Percentiles rank a stretch among this genome's conserved stretches.
Conservation (phyloP, 2,797 vertebrate genomes). For the Hemitrygon akajei region DNA sequence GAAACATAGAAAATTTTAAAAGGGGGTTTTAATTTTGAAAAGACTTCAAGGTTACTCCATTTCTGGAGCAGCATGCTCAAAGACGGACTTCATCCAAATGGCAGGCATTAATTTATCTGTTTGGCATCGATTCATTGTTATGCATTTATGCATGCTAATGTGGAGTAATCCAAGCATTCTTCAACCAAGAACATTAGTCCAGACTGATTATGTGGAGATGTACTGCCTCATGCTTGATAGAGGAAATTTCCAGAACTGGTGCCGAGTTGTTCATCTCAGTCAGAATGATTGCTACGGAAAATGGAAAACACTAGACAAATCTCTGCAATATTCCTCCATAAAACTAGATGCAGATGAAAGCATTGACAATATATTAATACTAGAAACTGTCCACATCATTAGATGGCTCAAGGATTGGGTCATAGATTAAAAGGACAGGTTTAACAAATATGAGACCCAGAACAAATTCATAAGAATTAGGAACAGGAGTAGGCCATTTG, state of each 20-base stretch:
- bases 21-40: background rate
- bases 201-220: background rate
- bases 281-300: background rate
- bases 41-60: background rate
- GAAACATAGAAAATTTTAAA: background rate
- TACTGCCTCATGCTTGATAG: background rate
- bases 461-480: too few relatives aligned
- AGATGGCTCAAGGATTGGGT: too few relatives aligned
- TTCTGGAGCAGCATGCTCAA: background rate
- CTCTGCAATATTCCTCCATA: background rate
- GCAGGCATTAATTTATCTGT: background rate
- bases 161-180: background rate
- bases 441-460: too few relatives aligned
- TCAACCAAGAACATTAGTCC: background rate
- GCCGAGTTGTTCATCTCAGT: background rate
- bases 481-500: too few relatives aligned
- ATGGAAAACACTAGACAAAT: background rate
- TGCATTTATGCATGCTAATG: background rate
- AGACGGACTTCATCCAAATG: background rate
- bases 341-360: background rate
- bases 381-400: too few relatives aligned
- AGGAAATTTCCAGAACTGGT: background rate
- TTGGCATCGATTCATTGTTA: background rate
- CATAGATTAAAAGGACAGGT: too few relatives aligned
- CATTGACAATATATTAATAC: background rate